Base-by-base conservation (phyloP, 2,797 vertebrate species). In the Staurois parvus region DNA sequence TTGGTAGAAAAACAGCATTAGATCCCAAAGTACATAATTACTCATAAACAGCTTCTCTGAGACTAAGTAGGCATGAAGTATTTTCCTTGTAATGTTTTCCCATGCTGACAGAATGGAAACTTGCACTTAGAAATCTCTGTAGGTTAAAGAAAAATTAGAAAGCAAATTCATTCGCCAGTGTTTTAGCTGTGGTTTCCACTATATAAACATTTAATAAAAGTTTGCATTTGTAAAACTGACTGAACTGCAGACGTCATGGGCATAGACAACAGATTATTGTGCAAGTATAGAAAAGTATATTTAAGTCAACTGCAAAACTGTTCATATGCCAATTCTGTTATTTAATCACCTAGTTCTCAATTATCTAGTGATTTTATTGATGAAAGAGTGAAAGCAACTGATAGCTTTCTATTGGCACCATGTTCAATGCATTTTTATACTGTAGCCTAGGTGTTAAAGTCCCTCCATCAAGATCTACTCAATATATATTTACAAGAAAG, bases 91-190 rank as follows among this genome's bases (percentile, higher is more conserved):
- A 10, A 77, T 40, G n/a, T 77, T 64, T 77, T n/a, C 40, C n/a
- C 59, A 78, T 6, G n/a, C 40, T 66, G 34, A 42, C 13, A 66
- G 11, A 40, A 78, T 78, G 76, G 76, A 78, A 78, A 66, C 6
- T 66, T 66, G 66, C 19, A 66, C 32, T 37, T 76, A 26, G 30
- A 76, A 62, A 37, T 56, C 56, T 59, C 21, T 40, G 75, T 62
- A 42, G 17, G 30, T 76, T 76, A 59, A 29, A n/a, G 56, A 21
- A 76, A 29, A 13, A 34, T 28, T 52, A 11, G 32, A 40, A 26
- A 77, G 32, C 32, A 17, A 56, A 62, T 77, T 34, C 56, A 37
- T 64, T 64, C 21, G 28, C 62, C 10, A 37, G 52, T 29, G 26
- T 34, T 76, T 48, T 59, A 76, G 74, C 21, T 52, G 48, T 52